Evolutionary conservation across 2,797 vertebrate genomes (phyloP).

Genomic region (Tadarida brasiliensis): DNA sequence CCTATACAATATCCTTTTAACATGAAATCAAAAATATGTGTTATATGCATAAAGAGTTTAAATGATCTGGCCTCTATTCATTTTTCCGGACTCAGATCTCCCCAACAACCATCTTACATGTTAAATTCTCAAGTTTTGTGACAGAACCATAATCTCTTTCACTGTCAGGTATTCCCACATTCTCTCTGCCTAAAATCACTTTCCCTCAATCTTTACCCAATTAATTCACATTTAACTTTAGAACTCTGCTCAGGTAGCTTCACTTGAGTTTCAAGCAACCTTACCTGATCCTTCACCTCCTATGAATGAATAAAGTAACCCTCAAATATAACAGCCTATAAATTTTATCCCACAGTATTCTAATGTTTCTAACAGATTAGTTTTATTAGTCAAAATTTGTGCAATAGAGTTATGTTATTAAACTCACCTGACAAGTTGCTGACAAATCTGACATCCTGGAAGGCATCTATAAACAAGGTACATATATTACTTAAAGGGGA

Average conservation of each 20-base stretch:
- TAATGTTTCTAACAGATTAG: not conserved
- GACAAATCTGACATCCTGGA: slow-evolving; percentile 99
- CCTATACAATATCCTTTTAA: not conserved
- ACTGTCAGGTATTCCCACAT: not conserved
- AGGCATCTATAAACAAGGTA: slow-evolving; percentile 93
- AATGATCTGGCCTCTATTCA: not conserved
- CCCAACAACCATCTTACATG: not conserved
- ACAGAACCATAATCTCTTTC: not conserved
- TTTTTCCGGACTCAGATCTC: not conserved
- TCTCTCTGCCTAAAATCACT: not conserved
- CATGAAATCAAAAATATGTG: slow-evolving; percentile 19
- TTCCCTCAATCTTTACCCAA: not conserved
- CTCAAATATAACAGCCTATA: not conserved
- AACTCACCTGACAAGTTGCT: slow-evolving; percentile 97
- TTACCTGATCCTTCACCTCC: not conserved
- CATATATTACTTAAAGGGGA: slow-evolving; percentile 33
- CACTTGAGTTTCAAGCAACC: slow-evolving; percentile 5
- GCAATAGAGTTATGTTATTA: not conserved
- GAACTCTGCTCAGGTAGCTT: not conserved
- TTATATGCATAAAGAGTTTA: not conserved
- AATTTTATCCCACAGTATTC: not conserved
- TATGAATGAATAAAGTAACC: not conserved
- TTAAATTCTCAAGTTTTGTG: not conserved
- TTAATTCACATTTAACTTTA: slow-evolving; percentile 38
- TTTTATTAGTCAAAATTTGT: slow-evolving; percentile 57